Conservation (phyloP, 2,113 vertebrate species). For the Formicarius rufipectus region DNA sequence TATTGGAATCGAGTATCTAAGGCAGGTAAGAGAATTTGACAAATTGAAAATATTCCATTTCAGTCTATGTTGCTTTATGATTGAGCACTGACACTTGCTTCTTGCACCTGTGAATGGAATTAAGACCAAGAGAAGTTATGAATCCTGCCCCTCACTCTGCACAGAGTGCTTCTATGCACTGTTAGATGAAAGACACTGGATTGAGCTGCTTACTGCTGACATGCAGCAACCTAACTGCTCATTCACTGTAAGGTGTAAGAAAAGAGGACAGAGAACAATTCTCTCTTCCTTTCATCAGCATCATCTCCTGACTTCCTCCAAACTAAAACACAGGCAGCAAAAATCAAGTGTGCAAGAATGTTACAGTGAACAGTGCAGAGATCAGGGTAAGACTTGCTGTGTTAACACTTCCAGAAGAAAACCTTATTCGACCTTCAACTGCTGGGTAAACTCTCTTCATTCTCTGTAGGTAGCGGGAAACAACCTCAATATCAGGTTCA, state of each 20-base stretch:
- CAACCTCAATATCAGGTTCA: slow-evolving; percentile 80
- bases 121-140: neutral
- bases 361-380: neutral
- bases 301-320: neutral
- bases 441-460: slow-evolving; percentile 81
- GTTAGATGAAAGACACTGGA: neutral
- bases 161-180: neutral
- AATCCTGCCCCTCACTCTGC: neutral
- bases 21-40: neutral
- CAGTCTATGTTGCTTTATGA: neutral
- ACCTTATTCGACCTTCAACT: slow-evolving; percentile 85
- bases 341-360: slow-evolving; percentile 18
- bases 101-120: too few relatives aligned
- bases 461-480: slow-evolving; percentile 81
- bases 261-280: neutral
- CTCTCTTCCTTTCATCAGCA: neutral
- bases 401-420: slow-evolving; percentile 63
- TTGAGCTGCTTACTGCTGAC: neutral
- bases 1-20: neutral
- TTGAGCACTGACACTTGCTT: too few relatives aligned
- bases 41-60: neutral
- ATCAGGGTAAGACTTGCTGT: slow-evolving; percentile 49
- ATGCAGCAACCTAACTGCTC: neutral
- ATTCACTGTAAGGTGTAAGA: neutral
- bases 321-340: neutral